phyloP scores from a whole-genome alignment of 2,113 vertebrate species.

The Spheniscus mendiculus region DNA sequence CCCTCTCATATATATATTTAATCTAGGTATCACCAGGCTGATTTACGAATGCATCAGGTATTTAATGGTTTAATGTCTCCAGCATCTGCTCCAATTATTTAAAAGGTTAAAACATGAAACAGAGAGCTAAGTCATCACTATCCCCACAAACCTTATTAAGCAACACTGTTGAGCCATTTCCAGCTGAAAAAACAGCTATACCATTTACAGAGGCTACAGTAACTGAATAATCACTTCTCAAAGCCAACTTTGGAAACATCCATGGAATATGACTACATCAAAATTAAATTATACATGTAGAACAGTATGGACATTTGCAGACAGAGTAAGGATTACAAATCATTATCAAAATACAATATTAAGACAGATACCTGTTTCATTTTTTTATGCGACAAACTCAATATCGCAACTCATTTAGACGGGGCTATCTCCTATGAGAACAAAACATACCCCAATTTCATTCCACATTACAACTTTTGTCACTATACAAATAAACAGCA shows the following conservation, averaged over 20 bases:
- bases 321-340: not conserved
- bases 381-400: not conserved
- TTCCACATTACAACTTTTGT: not conserved
- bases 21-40: not conserved
- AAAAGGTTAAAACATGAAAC: not conserved
- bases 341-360: not conserved
- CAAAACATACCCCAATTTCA: not conserved
- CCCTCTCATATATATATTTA: not conserved
- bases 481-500: not conserved
- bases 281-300: not conserved
- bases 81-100: not conserved
- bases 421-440: not conserved
- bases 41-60: not conserved
- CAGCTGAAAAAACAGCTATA: slow-evolving; percentile 17
- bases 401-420: not conserved
- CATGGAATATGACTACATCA: not conserved
- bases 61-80: not conserved
- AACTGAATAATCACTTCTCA: not conserved
- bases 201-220: not conserved
- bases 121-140: not conserved
- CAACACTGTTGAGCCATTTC: not conserved
- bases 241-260: not conserved
- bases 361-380: not conserved
- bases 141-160: not conserved
- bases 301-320: not conserved